Evolutionary conservation across 2,797 vertebrate genomes (phyloP).

Genomic region (Sparus aurata): DNA sequence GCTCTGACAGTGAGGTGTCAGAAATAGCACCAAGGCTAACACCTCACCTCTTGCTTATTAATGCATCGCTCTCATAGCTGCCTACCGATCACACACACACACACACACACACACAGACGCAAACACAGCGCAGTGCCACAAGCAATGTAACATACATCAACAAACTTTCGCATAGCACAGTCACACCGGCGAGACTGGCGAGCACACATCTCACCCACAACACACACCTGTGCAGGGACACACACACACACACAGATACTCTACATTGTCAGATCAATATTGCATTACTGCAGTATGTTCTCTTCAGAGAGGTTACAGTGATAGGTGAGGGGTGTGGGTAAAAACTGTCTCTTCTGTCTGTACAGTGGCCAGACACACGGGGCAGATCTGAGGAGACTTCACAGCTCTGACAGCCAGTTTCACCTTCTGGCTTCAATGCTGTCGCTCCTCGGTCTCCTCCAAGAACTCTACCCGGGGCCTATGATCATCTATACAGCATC

Average conservation of each 20-base stretch:
- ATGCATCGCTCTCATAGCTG: slow-evolving; percentile 69
- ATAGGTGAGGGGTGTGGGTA: slow-evolving; percentile 74
- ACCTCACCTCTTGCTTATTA: slow-evolving; percentile 79
- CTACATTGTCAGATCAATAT: slow-evolving; percentile 80
- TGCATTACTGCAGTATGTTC: slow-evolving; percentile 81
- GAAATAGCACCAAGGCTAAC: slow-evolving; percentile 81
- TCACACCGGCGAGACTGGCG: slow-evolving; percentile 46
- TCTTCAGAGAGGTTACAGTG: slow-evolving; percentile 76
- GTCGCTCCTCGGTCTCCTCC: slow-evolving; percentile 51
- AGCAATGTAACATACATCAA: slow-evolving; percentile 49
- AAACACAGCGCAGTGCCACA: slow-evolving; percentile 37
- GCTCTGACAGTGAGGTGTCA: slow-evolving; percentile 77
- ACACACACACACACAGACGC: slow-evolving; percentile 22
- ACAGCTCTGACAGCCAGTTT: slow-evolving; percentile 72
- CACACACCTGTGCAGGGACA: slow-evolving; percentile 34
- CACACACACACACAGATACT: slow-evolving; percentile 25
- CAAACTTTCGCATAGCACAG: slow-evolving; percentile 51
- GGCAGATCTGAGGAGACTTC: slow-evolving; percentile 73
- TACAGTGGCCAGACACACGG: slow-evolving; percentile 61
- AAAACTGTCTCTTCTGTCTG: slow-evolving; percentile 62
- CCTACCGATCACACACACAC: slow-evolving; percentile 42
- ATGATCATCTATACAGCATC: slow-evolving; percentile 55
- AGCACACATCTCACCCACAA: slow-evolving; percentile 44
- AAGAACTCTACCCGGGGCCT: slow-evolving; percentile 40
- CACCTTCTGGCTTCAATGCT: slow-evolving; percentile 67